Conservation (phyloP, 2,888 invertebrate genomes). For the Ochropleura plecta region DNA sequence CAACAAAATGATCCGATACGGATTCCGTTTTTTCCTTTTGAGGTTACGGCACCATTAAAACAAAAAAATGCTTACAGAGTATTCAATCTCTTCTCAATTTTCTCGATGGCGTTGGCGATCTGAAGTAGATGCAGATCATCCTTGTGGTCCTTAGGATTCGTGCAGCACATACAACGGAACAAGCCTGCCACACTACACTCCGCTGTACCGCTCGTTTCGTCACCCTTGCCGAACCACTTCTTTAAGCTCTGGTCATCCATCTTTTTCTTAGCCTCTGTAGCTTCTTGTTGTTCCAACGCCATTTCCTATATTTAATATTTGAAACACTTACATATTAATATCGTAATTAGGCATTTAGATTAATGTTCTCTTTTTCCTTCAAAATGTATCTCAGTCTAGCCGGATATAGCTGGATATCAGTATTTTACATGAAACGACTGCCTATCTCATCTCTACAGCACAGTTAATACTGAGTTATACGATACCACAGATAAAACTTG, state of each 20-base stretch:
- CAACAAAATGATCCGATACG: too few relatives aligned
- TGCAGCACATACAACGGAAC: constrained; percentile 96
- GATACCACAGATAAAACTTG: neutral
- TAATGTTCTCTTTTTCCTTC: neutral
- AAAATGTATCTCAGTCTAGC: neutral
- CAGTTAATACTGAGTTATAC: neutral
- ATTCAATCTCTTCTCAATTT: constrained; percentile 94
- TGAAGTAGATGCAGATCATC: constrained; percentile 95
- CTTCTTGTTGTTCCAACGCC: constrained; percentile 95
- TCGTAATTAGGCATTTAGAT: neutral
- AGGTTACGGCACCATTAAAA: neutral
- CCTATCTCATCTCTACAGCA: neutral
- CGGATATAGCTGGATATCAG: neutral
- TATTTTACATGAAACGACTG: neutral
- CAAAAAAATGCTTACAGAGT: constrained; percentile 77
- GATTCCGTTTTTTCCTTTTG: too few relatives aligned
- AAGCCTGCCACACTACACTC: constrained; percentile 96
- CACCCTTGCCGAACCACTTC: constrained; percentile 93
- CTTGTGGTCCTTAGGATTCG: constrained; percentile 96
- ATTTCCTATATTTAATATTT: constrained; percentile 91
- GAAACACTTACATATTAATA: neutral
- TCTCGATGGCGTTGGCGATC: constrained; percentile 95
- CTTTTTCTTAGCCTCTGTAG: constrained; percentile 95
- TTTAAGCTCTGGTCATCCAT: constrained; percentile 95
- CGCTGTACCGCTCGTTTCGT: constrained; percentile 95